These are phyloP conservation scores for Xestia rhomboidea DNA, from an alignment of 2,888 invertebrate genomes.

Conservation along the genomic window DNA sequence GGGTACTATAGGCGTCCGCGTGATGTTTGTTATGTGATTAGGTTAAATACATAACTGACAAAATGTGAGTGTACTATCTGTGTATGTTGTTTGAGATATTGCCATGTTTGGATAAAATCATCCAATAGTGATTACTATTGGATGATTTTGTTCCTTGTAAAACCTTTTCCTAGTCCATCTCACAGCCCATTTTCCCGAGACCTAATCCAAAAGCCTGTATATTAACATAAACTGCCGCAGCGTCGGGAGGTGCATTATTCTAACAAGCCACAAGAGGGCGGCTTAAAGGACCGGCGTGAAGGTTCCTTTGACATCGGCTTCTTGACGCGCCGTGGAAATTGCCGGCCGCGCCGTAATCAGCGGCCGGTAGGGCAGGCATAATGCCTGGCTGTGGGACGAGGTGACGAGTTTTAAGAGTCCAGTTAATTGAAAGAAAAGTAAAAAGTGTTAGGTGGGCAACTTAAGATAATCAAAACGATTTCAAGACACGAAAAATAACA, in stretches of 20 bases:
- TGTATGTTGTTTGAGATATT: neutral
- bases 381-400: neutral
- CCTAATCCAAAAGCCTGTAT: conserved; percentile 10
- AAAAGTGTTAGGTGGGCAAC: neutral
- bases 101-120: too few species aligned
- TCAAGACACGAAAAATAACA: neutral
- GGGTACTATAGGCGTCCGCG: too few species aligned
- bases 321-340: conserved; percentile 59
- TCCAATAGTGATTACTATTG: neutral
- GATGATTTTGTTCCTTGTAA: neutral
- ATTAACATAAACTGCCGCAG: conserved; percentile 41
- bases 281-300: conserved; percentile 58
- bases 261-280: conserved; percentile 54
- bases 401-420: neutral
- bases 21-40: too few species aligned
- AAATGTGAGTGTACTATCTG: neutral
- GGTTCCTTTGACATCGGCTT: conserved; percentile 61
- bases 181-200: neutral
- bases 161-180: neutral
- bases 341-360: conserved; percentile 57
- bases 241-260: conserved; percentile 55
- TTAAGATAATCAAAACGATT: neutral
- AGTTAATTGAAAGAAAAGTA: neutral
- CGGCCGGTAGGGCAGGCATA: conserved; percentile 49
- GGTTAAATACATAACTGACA: neutral